Base-by-base conservation (phyloP, 2,113 vertebrate species). In the Paramisgurnus dabryanus region DNA sequence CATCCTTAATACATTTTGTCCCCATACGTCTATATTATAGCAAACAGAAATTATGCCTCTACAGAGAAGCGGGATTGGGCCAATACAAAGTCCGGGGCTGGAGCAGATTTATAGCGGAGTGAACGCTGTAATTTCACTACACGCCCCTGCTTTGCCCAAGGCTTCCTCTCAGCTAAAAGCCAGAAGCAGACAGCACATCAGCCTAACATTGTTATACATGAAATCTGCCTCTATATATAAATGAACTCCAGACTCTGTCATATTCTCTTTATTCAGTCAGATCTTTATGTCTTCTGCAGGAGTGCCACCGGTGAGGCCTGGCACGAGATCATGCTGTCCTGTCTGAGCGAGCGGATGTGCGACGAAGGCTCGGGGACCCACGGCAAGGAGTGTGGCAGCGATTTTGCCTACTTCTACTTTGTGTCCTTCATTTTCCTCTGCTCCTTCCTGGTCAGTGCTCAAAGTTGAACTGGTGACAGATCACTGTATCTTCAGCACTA, bases 361-460 rank as follows among this genome's bases (percentile, higher is more conserved):
- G 96, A 99, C 3, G 85, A 86, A 0, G 85, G 80, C 3, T 94
- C 95, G 0, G 94, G 95, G 79, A 89, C 90, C 1, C 85, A 75
- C 15, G 94, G 92, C 63, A 94, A 93, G 0, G 95, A 96, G 69
- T 98, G 97, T 0, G 97, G 97, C 85, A 99, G 96, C 0, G 95
- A 98, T 83, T 98, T 99, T 22, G 96, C 97, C 84, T 99, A 98
- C 79, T 98, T 99, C 87, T 99, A 99, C 93, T 99, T 99, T 0
- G 97, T 98, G 67, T 98, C 96, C 0, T 98, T 99, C 89, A 98
- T 99, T 88, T 98, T 99, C 92, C 94, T 99, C 17, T 99, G 97
- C 87, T 99, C 97, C 77, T 99, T 99, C 76, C 91, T 99, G 96
- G 97, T 99, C 83, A 95, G 97, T 93, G 27, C 63, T 66, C 5